phyloP scores from a whole-genome alignment of 2,797 vertebrate genomes.

The Merluccius polli region DNA sequence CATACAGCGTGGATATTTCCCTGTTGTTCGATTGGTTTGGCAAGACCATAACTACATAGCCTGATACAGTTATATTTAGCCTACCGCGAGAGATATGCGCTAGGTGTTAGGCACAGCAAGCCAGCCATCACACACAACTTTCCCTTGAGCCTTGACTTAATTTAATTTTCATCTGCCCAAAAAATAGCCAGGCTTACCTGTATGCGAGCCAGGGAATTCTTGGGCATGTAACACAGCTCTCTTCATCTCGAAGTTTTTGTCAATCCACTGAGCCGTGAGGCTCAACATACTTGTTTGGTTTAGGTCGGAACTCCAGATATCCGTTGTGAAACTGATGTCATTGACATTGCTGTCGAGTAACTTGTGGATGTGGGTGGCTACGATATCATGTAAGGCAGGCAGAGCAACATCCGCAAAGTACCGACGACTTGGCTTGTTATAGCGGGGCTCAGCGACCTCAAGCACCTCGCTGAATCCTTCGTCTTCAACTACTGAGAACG shows the following conservation, averaged over 20 bases:
- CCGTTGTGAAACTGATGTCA: background rate
- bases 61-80: no score
- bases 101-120: no score
- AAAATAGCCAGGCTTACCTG: no score
- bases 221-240: constrained; percentile 4
- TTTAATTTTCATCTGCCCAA: no score
- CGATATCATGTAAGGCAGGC: background rate
- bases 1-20: no score
- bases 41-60: no score
- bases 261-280: constrained; percentile 5
- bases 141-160: no score
- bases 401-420: background rate
- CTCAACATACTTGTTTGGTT: constrained; percentile 6
- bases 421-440: background rate
- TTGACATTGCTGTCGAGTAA: background rate
- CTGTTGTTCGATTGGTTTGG: no score
- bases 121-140: no score
- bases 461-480: background rate
- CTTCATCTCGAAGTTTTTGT: background rate
- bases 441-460: background rate
- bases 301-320: background rate
- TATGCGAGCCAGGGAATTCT: background rate
- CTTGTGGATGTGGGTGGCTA: background rate
- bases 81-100: no score
- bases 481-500: background rate